These are phyloP conservation scores for Panulirus ornatus DNA, from an alignment of 1,140 invertebrate species.

Conservation along the genomic window DNA sequence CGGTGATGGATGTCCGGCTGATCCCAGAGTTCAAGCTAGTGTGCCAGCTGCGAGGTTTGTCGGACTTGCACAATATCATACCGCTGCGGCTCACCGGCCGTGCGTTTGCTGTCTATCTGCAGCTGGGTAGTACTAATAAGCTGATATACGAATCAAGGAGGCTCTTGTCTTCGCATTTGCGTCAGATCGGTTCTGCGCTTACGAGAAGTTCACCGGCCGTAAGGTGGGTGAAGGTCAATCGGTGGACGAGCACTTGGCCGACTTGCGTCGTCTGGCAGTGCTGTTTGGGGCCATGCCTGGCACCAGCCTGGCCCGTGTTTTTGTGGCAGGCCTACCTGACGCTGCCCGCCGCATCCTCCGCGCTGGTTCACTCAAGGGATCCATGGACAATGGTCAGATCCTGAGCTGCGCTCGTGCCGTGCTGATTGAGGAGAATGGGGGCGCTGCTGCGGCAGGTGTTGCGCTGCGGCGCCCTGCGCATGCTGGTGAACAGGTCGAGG, in stretches of 20 bases:
- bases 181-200: slow-evolving; percentile 2
- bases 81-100: slow-evolving; percentile 40
- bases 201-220: slow-evolving; percentile 30
- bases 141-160: background rate
- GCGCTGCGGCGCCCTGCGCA: no score
- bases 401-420: no score
- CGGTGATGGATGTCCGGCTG: no score
- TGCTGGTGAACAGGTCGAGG: no score
- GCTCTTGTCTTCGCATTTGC: slow-evolving; percentile 41
- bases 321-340: slow-evolving; percentile 20
- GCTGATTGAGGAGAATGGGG: background rate
- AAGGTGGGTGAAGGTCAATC: slow-evolving; percentile 12
- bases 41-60: no score
- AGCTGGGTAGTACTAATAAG: slow-evolving; percentile 18
- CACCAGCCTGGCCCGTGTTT: slow-evolving; percentile 8
- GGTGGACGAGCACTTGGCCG: background rate
- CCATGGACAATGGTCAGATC: background rate
- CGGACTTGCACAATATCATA: slow-evolving; percentile 1
- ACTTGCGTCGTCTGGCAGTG: no score
- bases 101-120: slow-evolving; percentile 37
- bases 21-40: no score
- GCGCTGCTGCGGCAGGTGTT: background rate
- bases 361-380: background rate
- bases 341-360: no score
- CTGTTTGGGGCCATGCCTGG: slow-evolving; percentile 1